phyloP scores from a whole-genome alignment of 1,140 invertebrate genomes.

The Pseudomyrmex flavicornis region DNA sequence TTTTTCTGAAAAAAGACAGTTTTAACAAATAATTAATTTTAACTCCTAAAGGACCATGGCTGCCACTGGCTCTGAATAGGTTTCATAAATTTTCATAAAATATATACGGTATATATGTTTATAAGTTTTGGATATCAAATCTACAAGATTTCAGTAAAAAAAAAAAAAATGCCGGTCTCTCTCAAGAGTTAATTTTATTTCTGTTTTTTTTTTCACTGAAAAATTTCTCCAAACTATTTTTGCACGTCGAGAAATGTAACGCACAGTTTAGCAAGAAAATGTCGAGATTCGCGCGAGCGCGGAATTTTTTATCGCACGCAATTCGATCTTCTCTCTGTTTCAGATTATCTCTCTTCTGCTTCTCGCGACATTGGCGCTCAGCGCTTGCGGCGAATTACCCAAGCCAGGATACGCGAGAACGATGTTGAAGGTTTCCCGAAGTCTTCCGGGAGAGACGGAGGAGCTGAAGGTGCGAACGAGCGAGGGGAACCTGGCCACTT shows the following conservation, averaged over 20 bases:
- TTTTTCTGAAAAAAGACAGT: too few species aligned
- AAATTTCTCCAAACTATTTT: too few species aligned
- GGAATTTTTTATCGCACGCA: not conserved
- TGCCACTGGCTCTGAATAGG: too few species aligned
- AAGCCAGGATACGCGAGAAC: slow-evolving; percentile 88
- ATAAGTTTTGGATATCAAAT: too few species aligned
- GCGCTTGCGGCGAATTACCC: slow-evolving; percentile 70
- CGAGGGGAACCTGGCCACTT: slow-evolving; percentile 90
- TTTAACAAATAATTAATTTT: too few species aligned
- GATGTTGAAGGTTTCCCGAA: slow-evolving; percentile 91
- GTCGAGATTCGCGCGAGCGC: not conserved
- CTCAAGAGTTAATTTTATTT: too few species aligned
- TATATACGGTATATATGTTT: too few species aligned
- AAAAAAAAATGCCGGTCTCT: too few species aligned
- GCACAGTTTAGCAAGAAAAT: not conserved
- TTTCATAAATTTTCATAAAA: too few species aligned
- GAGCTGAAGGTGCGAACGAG: slow-evolving; percentile 91
- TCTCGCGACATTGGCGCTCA: slow-evolving; percentile 35
- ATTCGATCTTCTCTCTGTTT: slow-evolving; percentile 26
- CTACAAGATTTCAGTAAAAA: too few species aligned
- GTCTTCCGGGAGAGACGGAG: slow-evolving; percentile 90
- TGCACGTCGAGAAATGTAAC: not conserved
- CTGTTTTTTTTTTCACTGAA: too few species aligned
- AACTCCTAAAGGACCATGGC: too few species aligned
- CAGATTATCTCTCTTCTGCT: slow-evolving; percentile 70